Evolutionary conservation across 2,113 vertebrate species (phyloP).

Genomic region (Muscicapa adusta): DNA sequence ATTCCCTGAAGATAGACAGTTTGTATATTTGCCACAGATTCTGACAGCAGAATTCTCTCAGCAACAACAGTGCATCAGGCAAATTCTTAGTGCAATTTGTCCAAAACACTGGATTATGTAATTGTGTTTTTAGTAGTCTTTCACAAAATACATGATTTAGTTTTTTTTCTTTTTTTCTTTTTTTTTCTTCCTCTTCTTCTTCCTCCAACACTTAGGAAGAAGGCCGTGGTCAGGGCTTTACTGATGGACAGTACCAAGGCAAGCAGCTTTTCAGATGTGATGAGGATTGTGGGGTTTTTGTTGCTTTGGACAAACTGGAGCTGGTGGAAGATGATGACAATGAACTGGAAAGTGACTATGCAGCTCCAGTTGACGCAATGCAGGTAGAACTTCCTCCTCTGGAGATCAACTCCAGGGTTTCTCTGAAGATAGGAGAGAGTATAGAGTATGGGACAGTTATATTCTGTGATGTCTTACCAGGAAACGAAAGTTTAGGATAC

Average conservation of each 20-base stretch:
- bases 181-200: neutral
- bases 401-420: constrained; percentile 94
- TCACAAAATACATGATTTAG: neutral
- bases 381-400: constrained; percentile 86
- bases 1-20: neutral
- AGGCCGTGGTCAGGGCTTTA: constrained; percentile 94
- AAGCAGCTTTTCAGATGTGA: constrained; percentile 95
- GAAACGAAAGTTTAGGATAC: constrained; percentile 93
- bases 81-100: neutral
- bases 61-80: neutral
- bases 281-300: constrained; percentile 96
- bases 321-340: constrained; percentile 85
- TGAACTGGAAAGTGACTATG: constrained; percentile 86
- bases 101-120: neutral
- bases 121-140: neutral
- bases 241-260: constrained; percentile 94
- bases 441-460: constrained; percentile 94
- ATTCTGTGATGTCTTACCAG: constrained; percentile 94
- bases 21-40: neutral
- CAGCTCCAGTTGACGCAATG: constrained; percentile 80
- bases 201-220: constrained; percentile 80
- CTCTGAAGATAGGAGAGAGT: constrained; percentile 90
- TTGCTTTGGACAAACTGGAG: constrained; percentile 95
- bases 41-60: neutral
- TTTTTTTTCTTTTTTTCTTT: neutral